phyloP scores from a whole-genome alignment of 1,140 invertebrate genomes.

The Triops longicaudatus region DNA sequence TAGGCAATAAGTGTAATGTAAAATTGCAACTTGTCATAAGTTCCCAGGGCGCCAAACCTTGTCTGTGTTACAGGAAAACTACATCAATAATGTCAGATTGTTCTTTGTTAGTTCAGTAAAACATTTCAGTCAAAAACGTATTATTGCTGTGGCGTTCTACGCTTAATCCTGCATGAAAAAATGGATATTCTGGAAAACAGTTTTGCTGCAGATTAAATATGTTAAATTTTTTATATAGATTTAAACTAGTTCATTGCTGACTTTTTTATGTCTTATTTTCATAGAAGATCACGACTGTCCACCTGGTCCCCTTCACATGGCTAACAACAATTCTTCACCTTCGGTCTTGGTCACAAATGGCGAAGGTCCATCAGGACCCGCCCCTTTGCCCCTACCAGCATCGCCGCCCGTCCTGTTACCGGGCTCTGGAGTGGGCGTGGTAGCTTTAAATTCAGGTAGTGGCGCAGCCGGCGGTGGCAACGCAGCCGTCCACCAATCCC shows the following conservation, averaged over 20 bases:
- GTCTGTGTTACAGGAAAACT: too few relatives aligned
- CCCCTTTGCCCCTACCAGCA: slow-evolving; percentile 17
- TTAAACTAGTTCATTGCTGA: not conserved
- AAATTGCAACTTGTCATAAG: too few relatives aligned
- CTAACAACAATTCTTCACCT: slow-evolving; percentile 8
- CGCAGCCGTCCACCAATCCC: slow-evolving; percentile 55
- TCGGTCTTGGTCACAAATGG: slow-evolving; percentile 7
- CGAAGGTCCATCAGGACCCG: slow-evolving; percentile 10
- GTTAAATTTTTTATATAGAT: too few relatives aligned
- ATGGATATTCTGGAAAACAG: too few relatives aligned
- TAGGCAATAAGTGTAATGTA: too few relatives aligned
- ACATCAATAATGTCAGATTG: too few relatives aligned
- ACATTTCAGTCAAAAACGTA: too few relatives aligned
- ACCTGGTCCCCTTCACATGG: slow-evolving; percentile 13
- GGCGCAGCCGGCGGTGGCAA: slow-evolving; percentile 21
- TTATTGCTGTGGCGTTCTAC: too few relatives aligned
- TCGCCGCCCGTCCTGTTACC: slow-evolving; percentile 18
- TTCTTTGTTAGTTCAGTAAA: too few relatives aligned
- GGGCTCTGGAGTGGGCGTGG: not conserved
- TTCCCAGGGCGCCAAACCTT: too few relatives aligned
- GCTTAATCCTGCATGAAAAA: too few relatives aligned
- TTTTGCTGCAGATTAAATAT: too few relatives aligned
- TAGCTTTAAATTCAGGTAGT: slow-evolving; percentile 17
- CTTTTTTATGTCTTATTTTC: not conserved
- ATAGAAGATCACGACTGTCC: not conserved